Evolutionary conservation across 2,888 invertebrate genomes (phyloP), one percentile per base, ranked within the genome.

Genomic region (Trichogramma evanescens): DNA sequence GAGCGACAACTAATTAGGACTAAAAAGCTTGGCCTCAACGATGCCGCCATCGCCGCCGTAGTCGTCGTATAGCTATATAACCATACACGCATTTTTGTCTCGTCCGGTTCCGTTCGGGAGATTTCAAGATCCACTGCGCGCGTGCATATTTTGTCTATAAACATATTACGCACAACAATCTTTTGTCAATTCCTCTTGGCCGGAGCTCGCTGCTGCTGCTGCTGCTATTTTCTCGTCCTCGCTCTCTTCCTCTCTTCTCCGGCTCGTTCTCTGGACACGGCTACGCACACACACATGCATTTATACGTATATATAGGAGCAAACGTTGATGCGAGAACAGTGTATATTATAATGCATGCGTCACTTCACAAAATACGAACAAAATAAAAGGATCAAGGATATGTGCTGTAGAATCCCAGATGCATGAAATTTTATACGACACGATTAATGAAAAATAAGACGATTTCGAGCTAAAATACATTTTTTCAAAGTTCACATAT

Each of bases 1-100:
- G 62, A 62, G 60, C 66, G 77, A 75, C 76, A 75, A 77, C 76
- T 76, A 77, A 77, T 77, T 77, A 77, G 77, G 74, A 71, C 74
- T 74, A 74, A 77, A 75, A 77, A 74, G 69, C 70, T 69, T 69
- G 67, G 53, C 58, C 50, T 41, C 42, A 5, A 50, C 42, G 43
- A 56, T 53, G 50, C 26, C 52, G 54, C 54, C 50, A 26, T 6
- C 58, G 54, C 45, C 56, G 50, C 50, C 48, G 52, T 8, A 38
- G 50, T 39, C 48, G 50, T 39, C 48, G 48, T 51, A 48, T 50
- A 46, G 48, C 61, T 61, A 57, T 57, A 26, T 3, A 26, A 26
- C 26, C 26, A 26, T 26, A 2, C 26, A 2, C 26, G 3, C 26
- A 26, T 26, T 26, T 26, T 26, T 26, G 26, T 26, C 26, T 26